Evolutionary conservation across 1,140 invertebrate genomes (phyloP), one percentile per base, ranked within the genome.

Genomic region (Brachionus asplanchnoidis): DNA sequence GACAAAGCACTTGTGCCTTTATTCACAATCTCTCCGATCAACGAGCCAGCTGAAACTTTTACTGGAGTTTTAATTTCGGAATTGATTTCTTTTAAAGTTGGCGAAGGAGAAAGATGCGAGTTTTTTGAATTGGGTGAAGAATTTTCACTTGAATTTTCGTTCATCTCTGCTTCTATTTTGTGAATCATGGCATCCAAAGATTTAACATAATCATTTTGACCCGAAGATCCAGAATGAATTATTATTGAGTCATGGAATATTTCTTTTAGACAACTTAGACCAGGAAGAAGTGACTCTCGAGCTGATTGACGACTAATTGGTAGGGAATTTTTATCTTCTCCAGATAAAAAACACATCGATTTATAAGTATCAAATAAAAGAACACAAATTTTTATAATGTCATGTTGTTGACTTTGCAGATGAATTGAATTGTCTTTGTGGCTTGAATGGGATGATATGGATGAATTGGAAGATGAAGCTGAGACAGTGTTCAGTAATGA

Each of bases 311-410:
- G 79, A 20, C 53, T 65, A 28, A 82, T 82, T 23, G 32, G 17
- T 5, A 23, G 23, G 26, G 42, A 23, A 26, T 77, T 50, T 50
- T 26, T 40, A 50, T 77, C 46, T 42, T 65, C 50, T 4, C 32
- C 79, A 3, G 53, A 65, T 23, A 23, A 44, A 17, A 82, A 60
- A 28, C 79, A 82, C 6, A 82, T 42, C 7, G 32, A 44, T 68
- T 82, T 32, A 68, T 82, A 82, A 65, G 65, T 82, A 68, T 82
- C 79, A 65, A 65, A 82, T 12, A 82, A 65, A 12, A 82, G 53
- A 11, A 82, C 53, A 65, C 79, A 82, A 40, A 68, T 44, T 82
- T 68, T 60, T 11, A 65, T 60, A 2, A 82, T 60, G 32, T 82
- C 79, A 32, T 68, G 32, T 26, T 82, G 79, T 82, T 82, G 79